Evolutionary conservation across 2,113 vertebrate species (phyloP).

Genomic region (Brachyhypopomus occidentalis): DNA sequence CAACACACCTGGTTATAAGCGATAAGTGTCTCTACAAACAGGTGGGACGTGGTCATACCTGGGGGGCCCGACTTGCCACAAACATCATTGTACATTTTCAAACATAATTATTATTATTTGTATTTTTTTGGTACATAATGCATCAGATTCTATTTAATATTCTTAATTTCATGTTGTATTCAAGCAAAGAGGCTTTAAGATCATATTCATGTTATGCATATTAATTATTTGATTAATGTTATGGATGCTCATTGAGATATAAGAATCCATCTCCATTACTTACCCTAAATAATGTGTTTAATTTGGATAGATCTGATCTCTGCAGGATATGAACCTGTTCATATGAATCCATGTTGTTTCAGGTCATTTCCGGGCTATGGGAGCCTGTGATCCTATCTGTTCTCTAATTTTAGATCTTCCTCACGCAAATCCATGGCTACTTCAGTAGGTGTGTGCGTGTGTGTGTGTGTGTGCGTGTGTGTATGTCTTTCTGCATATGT

Average conservation of each 20-base stretch:
- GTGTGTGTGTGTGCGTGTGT: constrained; percentile 42
- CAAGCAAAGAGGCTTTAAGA: not conserved
- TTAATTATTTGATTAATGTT: too few relatives aligned
- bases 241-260: too few relatives aligned
- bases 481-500: constrained; percentile 46
- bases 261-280: too few relatives aligned
- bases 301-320: constrained; percentile 9
- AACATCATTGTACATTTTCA: too few relatives aligned
- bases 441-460: constrained; percentile 58
- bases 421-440: constrained; percentile 47
- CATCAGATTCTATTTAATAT: too few relatives aligned
- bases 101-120: too few relatives aligned
- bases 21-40: not conserved
- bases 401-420: constrained; percentile 66
- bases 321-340: not conserved
- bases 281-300: not conserved
- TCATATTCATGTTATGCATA: too few relatives aligned
- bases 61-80: too few relatives aligned
- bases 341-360: constrained; percentile 46
- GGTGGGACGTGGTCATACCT: too few relatives aligned
- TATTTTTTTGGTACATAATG: too few relatives aligned
- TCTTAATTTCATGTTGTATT: too few relatives aligned
- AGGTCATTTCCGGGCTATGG: constrained; percentile 63
- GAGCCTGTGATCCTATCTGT: constrained; percentile 63
- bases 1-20: not conserved